These are phyloP conservation scores for Trichacis sp. DNA, from an alignment of 2,888 invertebrate species.

Conservation along the genomic window DNA sequence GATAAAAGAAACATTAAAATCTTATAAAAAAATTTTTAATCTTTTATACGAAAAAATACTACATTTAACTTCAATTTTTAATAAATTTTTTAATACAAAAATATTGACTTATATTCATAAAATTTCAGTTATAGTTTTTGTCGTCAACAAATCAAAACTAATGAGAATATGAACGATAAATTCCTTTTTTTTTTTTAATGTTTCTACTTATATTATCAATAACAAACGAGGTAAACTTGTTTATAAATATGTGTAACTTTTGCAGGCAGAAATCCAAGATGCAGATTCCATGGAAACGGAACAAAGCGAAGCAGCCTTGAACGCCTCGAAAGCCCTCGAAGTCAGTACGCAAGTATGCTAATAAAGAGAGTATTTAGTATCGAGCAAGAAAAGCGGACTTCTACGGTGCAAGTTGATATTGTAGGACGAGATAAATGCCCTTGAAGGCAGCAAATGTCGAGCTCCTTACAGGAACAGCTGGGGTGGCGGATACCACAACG, in stretches of 20 bases:
- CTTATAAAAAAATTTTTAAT: too few relatives aligned
- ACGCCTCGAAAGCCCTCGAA: constrained; percentile 56
- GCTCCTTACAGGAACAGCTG: constrained; percentile 86
- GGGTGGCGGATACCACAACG: constrained; percentile 88
- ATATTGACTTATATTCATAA: too few relatives aligned
- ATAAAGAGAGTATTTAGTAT: constrained; percentile 31
- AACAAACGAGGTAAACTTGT: not conserved
- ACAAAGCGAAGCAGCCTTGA: constrained; percentile 50
- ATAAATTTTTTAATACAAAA: too few relatives aligned
- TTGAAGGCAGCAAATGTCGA: constrained; percentile 88
- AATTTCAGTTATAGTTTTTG: too few relatives aligned
- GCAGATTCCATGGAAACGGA: constrained; percentile 55
- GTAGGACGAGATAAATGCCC: constrained; percentile 75
- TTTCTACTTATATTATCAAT: too few relatives aligned
- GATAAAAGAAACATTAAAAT: too few relatives aligned
- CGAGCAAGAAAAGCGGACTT: constrained; percentile 69
- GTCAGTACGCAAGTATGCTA: constrained; percentile 54
- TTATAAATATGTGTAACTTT: constrained; percentile 5
- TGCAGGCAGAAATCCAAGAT: constrained; percentile 72
- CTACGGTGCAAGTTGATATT: constrained; percentile 64
- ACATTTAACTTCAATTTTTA: too few relatives aligned
- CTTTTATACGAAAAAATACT: too few relatives aligned
- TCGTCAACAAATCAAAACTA: too few relatives aligned
- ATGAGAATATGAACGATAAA: not conserved
- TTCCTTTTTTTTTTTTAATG: too few relatives aligned